A percentile compares a stretch with the other conserved stretches of the same genome.
Conservation (phyloP, 2,888 invertebrate genomes). For the Nymphalis urticae region DNA sequence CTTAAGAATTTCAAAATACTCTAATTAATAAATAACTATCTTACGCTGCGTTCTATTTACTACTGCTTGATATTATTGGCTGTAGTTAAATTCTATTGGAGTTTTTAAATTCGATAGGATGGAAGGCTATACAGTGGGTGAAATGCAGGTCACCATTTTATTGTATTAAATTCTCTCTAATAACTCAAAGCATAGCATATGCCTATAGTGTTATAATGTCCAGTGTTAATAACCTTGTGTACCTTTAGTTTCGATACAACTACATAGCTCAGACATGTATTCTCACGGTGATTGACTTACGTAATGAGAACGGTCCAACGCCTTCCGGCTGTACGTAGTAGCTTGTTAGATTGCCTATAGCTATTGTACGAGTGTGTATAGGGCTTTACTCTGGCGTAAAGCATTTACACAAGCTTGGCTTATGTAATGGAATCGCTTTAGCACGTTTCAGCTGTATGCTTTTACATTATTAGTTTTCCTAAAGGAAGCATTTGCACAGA, state of each 20-base stretch:
- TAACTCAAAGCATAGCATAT: not conserved
- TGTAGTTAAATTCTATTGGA: no score
- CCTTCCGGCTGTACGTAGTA: conserved; percentile 19
- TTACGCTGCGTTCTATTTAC: no score
- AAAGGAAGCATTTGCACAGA: not conserved
- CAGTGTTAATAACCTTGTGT: conserved; percentile 8
- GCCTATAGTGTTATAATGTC: not conserved
- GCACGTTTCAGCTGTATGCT: not conserved
- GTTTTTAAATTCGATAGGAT: no score
- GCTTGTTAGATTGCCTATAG: conserved; percentile 29
- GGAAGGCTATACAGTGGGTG: no score
- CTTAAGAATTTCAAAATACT: no score
- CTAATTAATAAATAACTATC: no score
- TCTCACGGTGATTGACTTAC: conserved; percentile 56
- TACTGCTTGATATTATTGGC: no score
- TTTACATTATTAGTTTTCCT: conserved; percentile 7
- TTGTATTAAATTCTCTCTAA: no score
- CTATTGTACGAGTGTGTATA: conserved; percentile 16
- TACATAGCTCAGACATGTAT: conserved; percentile 43
- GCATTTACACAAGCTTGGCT: conserved; percentile 31
- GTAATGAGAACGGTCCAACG: conserved; percentile 52
- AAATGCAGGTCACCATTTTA: no score
- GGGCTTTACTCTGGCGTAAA: conserved; percentile 21
- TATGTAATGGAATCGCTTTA: conserved; percentile 27
- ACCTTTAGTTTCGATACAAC: conserved; percentile 33